These are phyloP conservation scores for Oscheius sp. DNA, from an alignment of 2,888 invertebrate genomes.

Conservation along the genomic window DNA sequence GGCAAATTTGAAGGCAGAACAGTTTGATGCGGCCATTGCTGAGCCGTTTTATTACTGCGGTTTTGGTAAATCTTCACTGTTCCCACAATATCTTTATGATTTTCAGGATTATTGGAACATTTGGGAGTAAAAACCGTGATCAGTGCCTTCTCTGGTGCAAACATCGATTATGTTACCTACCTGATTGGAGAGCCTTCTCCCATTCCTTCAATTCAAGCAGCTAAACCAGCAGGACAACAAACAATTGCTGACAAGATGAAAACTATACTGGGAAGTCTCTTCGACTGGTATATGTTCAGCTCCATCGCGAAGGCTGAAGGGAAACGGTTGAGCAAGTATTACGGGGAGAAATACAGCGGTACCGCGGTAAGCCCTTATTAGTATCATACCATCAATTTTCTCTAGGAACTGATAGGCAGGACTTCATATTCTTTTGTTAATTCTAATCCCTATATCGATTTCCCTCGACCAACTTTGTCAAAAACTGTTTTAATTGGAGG, in stretches of 20 bases:
- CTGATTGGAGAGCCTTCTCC: constrained; percentile 20
- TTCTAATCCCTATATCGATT: constrained; percentile 48
- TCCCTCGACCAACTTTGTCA: constrained; percentile 41
- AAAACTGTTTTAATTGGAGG: constrained; percentile 49
- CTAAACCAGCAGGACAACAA: background rate
- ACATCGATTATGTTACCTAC: constrained; percentile 5
- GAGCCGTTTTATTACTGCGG: constrained; percentile 34
- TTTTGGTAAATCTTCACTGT: background rate
- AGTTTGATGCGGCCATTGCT: constrained; percentile 30
- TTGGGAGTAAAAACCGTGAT: constrained; percentile 14
- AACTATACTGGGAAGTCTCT: constrained; percentile 4
- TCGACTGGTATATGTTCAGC: constrained; percentile 18
- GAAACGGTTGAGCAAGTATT: too few relatives aligned
- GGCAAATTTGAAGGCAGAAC: constrained; percentile 11
- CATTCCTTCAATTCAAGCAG: constrained; percentile 1
- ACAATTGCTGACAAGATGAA: background rate
- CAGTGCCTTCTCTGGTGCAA: constrained; percentile 17
- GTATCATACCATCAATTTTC: too few relatives aligned
- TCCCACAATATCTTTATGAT: background rate
- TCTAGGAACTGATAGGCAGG: constrained; percentile 36
- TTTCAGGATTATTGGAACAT: constrained; percentile 23
- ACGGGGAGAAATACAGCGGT: constrained; percentile 5
- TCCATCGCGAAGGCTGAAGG: background rate
- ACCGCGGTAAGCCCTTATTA: background rate
- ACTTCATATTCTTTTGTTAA: constrained; percentile 43